These are phyloP conservation scores for Oncopodura yosiiana DNA, from an alignment of 1,140 invertebrate species.

Conservation along the genomic window DNA sequence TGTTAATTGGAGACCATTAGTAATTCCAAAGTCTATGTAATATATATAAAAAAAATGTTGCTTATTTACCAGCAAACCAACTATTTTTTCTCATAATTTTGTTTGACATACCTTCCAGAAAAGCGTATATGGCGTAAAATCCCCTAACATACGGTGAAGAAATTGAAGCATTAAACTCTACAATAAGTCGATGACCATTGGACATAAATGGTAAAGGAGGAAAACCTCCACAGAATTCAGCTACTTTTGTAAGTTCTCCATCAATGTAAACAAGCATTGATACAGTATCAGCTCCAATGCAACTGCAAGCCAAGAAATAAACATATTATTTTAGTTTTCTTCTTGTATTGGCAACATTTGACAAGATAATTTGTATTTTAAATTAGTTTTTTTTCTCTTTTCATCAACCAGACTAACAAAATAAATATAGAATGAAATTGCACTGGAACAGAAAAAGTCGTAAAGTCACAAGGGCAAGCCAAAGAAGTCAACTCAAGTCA, in stretches of 20 bases:
- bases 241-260: conserved; percentile 66
- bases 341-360: too few species aligned
- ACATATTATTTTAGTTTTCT: too few species aligned
- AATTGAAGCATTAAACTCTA: conserved; percentile 66
- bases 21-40: conserved; percentile 53
- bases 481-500: too few species aligned
- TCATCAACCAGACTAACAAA: too few species aligned
- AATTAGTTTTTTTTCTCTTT: not conserved
- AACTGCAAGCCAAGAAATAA: conserved; percentile 49
- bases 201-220: conserved; percentile 78
- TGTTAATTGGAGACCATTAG: conserved; percentile 58
- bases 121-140: conserved; percentile 76
- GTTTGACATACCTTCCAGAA: conserved; percentile 69
- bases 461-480: too few species aligned
- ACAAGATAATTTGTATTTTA: not conserved
- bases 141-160: conserved; percentile 63
- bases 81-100: conserved; percentile 43
- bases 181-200: conserved; percentile 64
- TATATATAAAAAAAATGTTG: conserved; percentile 11
- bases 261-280: conserved; percentile 67
- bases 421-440: too few species aligned
- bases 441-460: too few species aligned
- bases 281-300: conserved; percentile 62
- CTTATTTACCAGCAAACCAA: not conserved
- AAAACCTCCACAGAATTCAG: conserved; percentile 68